phyloP scores from a whole-genome alignment of 2,888 invertebrate genomes.

The Brachyptera putata region DNA sequence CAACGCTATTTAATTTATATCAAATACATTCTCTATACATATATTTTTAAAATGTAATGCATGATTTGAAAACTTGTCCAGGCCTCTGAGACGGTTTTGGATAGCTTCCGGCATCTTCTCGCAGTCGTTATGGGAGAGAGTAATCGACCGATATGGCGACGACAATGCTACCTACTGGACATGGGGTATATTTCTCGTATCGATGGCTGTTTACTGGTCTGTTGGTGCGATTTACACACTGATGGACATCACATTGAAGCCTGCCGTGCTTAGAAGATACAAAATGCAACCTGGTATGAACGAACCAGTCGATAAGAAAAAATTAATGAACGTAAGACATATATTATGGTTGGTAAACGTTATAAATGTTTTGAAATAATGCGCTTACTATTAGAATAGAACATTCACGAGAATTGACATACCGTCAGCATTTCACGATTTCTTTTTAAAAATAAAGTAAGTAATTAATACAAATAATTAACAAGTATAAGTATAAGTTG shows the following conservation, averaged over 20 bases:
- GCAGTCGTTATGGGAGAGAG: conserved; percentile 75
- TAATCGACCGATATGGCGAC: conserved; percentile 61
- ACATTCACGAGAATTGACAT: too few relatives aligned
- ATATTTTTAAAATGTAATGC: too few relatives aligned
- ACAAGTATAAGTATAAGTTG: too few relatives aligned
- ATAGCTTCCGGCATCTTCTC: conserved; percentile 79
- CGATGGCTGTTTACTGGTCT: background rate
- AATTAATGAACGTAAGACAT: conserved; percentile 33
- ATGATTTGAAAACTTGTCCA: too few relatives aligned
- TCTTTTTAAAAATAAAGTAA: too few relatives aligned
- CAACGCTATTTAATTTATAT: too few relatives aligned
- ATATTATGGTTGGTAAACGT: too few relatives aligned
- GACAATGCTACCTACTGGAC: conserved; percentile 63
- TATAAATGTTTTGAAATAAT: too few relatives aligned
- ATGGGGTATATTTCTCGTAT: conserved; percentile 38
- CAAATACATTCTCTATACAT: too few relatives aligned
- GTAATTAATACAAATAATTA: too few relatives aligned
- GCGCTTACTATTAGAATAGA: too few relatives aligned
- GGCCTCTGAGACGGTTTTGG: conserved; percentile 56
- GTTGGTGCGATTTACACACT: conserved; percentile 36
- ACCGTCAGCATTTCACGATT: too few relatives aligned
- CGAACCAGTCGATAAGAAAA: conserved; percentile 40
- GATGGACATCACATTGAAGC: conserved; percentile 46
- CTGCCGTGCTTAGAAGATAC: conserved; percentile 46
- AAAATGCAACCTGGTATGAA: conserved; percentile 49